Conservation (phyloP, 2,888 invertebrate species). For the Schrankia costaestrigalis region DNA sequence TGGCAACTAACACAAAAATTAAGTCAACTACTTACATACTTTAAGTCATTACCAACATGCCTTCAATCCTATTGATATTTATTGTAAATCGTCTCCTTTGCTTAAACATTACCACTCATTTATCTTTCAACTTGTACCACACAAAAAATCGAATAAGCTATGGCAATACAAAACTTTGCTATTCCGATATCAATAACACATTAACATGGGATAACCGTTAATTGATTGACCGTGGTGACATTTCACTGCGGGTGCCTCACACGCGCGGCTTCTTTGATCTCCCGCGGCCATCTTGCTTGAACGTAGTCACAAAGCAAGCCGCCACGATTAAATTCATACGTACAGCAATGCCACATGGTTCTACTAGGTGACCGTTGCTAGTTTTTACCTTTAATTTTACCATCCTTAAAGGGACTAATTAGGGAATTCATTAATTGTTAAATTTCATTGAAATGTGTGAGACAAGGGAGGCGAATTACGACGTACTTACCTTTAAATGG, state of each 20-base stretch:
- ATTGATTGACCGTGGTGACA: slow-evolving; percentile 77
- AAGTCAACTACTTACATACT: too few species aligned
- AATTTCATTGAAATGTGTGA: slow-evolving; percentile 25
- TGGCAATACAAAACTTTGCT: slow-evolving; percentile 47
- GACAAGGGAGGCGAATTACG: slow-evolving; percentile 6
- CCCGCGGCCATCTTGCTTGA: slow-evolving; percentile 50
- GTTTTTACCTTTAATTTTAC: slow-evolving; percentile 38
- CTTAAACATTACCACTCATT: too few species aligned
- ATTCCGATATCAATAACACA: slow-evolving; percentile 68
- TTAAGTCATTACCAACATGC: too few species aligned
- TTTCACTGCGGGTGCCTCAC: slow-evolving; percentile 66
- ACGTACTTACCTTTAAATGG: slow-evolving; percentile 11
- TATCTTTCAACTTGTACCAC: slow-evolving; percentile 29
- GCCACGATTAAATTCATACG: slow-evolving; percentile 76
- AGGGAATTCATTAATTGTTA: slow-evolving; percentile 27
- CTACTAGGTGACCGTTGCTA: slow-evolving; percentile 53
- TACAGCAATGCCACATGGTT: slow-evolving; percentile 72
- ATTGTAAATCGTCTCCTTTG: too few species aligned
- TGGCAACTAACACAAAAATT: too few species aligned
- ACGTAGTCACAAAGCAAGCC: slow-evolving; percentile 59
- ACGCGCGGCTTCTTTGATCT: slow-evolving; percentile 66
- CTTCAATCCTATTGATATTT: too few species aligned
- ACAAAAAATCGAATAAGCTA: slow-evolving; percentile 49
- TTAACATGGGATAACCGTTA: slow-evolving; percentile 65
- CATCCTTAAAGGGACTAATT: slow-evolving; percentile 29